Conservation (phyloP, 2,113 vertebrate species). For the Bostrychus sinensis region DNA sequence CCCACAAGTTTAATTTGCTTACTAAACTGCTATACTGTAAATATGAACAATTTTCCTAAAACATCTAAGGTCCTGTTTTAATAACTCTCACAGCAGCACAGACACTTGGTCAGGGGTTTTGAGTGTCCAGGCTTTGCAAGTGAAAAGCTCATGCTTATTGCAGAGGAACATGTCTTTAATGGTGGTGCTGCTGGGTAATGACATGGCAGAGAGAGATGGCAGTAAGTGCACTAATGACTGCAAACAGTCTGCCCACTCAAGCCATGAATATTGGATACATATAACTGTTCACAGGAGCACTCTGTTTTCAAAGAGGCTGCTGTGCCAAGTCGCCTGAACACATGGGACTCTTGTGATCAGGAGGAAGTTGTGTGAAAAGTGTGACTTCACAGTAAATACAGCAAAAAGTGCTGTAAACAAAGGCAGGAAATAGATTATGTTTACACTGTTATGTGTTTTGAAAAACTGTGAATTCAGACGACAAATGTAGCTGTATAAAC, state of each 20-base stretch:
- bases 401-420: neutral
- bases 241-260: conserved; percentile 60
- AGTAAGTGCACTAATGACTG: conserved; percentile 77
- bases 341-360: conserved; percentile 3
- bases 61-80: neutral
- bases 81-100: conserved; percentile 3
- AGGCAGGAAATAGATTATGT: too few relatives aligned
- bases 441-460: too few relatives aligned
- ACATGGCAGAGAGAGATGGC: conserved; percentile 46
- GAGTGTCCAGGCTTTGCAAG: conserved; percentile 17
- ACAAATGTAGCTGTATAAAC: too few relatives aligned
- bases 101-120: neutral
- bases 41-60: neutral
- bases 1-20: too few relatives aligned
- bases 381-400: neutral
- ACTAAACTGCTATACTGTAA: too few relatives aligned
- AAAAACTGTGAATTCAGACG: too few relatives aligned
- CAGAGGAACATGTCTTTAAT: conserved; percentile 56
- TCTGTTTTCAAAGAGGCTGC: conserved; percentile 14
- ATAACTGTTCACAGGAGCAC: conserved; percentile 40
- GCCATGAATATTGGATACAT: conserved; percentile 74
- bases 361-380: neutral
- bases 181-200: conserved; percentile 55
- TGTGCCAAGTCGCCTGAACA: conserved; percentile 25
- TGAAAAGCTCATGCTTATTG: conserved; percentile 75